Base-by-base conservation (phyloP, 2,888 invertebrate species). In the Acholoe squamosa region DNA sequence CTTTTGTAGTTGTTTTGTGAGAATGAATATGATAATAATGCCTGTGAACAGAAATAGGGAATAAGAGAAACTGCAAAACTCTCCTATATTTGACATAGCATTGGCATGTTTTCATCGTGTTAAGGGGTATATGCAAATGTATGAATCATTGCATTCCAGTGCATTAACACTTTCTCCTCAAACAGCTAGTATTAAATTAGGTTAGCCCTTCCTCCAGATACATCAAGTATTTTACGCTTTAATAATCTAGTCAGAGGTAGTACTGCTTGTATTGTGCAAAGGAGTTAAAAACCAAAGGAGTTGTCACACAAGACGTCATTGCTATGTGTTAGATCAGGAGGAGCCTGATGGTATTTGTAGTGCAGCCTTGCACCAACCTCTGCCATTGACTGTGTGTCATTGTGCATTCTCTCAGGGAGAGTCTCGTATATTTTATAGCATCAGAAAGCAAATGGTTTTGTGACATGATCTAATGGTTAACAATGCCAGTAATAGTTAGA, bases 211-310 rank as follows among this genome's bases (percentile, higher is more conserved):
- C 80, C 80, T 80, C 80, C 33, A n/a, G 33, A 80, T 80, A 80
- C 80, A 86, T 56, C 14, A 86, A 52, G 86, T 86, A 86, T 86
- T 52, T 86, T 86, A 86, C 54, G 54, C 52, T 86, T 86, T 86
- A 56, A 86, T 86, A 52, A 86, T 86, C 86, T 86, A 86, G 86
- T 86, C 86, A 86, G 31, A 86, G 56, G 86, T 86, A 56, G 86
- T 31, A 86, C 28, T 86, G 34, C 80, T 56, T 86, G 54, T 86
- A 56, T 86, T 86, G 86, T n/a, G 51, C 5, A 52, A 86, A 54
- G 28, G 31, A 22, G 31, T 14, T 86, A 19, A 84, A n/a, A 28
- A 86, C 86, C 86, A 86, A 86, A 86, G 86, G 54, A 54, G 52
- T 86, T 54, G 56, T 54, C 86, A 86, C 16, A 86, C 86, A 25